phyloP scores from a whole-genome alignment of 1,140 invertebrate genomes.

The Rhopalosiphum maidis region DNA sequence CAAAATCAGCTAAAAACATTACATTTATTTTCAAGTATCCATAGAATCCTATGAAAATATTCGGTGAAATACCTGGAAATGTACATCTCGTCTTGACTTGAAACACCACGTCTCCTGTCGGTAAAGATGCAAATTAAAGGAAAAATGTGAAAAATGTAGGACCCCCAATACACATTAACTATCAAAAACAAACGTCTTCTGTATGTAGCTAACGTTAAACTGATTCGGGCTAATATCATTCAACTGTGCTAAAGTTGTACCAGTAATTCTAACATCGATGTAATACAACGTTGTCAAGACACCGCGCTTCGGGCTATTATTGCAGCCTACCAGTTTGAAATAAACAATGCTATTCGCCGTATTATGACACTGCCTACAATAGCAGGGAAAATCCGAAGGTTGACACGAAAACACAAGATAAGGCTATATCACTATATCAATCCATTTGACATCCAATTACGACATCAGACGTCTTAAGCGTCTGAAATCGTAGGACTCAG shows the following conservation, averaged over 20 bases:
- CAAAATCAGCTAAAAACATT: too few species aligned
- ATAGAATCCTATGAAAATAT: too few species aligned
- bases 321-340: not conserved
- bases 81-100: too few species aligned
- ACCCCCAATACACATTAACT: too few species aligned
- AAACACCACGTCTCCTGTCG: too few species aligned
- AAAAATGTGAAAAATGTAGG: too few species aligned
- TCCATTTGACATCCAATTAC: not conserved
- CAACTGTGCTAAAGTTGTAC: not conserved
- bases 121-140: too few species aligned
- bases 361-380: not conserved
- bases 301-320: not conserved
- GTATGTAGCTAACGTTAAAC: not conserved
- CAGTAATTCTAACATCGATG: not conserved
- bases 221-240: not conserved
- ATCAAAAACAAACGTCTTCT: too few species aligned
- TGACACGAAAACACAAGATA: not conserved
- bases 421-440: not conserved
- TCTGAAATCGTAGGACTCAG: not conserved
- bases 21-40: not conserved
- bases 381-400: not conserved
- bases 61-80: too few species aligned
- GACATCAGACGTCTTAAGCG: slow-evolving; percentile 5
- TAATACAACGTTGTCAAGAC: not conserved
- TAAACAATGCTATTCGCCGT: not conserved